phyloP scores from a whole-genome alignment of 2,113 vertebrate species.

The Siniperca knerii region DNA sequence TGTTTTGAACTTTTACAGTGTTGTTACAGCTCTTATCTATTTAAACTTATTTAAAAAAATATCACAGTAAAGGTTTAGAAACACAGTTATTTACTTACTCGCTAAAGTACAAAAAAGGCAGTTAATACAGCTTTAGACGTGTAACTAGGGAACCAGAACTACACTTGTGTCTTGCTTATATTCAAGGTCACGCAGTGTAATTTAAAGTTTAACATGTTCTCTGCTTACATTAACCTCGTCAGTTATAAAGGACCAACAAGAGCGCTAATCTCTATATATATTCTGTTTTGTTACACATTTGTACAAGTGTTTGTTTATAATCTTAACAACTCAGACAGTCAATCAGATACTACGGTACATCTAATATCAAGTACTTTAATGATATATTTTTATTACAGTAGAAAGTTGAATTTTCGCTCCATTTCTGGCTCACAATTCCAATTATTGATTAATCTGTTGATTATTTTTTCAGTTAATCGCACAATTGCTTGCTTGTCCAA shows the following conservation, averaged over 20 bases:
- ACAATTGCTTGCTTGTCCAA: neutral
- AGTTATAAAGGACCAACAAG: neutral
- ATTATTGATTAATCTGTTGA: neutral
- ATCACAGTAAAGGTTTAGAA: neutral
- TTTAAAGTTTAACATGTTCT: neutral
- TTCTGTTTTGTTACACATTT: neutral
- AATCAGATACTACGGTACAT: neutral
- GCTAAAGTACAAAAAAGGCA: neutral
- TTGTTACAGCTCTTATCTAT: neutral
- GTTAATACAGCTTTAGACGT: neutral
- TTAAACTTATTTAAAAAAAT: neutral
- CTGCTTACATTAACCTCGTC: neutral
- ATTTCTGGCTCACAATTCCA: neutral
- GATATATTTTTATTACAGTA: neutral
- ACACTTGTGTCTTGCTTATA: neutral
- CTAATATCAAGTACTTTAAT: neutral
- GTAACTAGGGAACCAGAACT: neutral
- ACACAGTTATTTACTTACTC: neutral
- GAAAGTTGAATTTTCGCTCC: neutral
- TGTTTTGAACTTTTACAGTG: neutral
- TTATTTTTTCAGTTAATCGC: neutral
- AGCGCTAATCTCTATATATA: too few relatives aligned
- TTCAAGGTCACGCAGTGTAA: neutral
- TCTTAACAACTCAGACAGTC: neutral
- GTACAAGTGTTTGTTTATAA: neutral